Percentiles rank a stretch among this genome's conserved stretches.
These are phyloP conservation scores for Synergus gifuensis DNA, from an alignment of 2,888 invertebrate genomes.

Conservation along the genomic window DNA sequence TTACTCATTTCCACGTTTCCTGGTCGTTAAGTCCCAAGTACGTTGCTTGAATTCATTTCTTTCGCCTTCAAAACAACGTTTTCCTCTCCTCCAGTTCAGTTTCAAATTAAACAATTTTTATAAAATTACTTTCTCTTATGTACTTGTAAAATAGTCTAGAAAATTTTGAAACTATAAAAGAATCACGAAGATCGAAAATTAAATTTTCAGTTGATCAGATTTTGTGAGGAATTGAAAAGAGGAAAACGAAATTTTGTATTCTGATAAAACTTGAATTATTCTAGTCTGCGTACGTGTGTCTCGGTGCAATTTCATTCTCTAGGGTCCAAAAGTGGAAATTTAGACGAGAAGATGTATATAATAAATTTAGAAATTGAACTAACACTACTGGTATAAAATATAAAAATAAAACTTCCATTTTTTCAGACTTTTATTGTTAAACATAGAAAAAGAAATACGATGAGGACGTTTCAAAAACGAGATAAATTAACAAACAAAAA, in stretches of 20 bases:
- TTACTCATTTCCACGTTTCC: slow-evolving; percentile 38
- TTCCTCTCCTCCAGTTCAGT: not conserved
- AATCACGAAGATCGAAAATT: not conserved
- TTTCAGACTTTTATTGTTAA: slow-evolving; percentile 4
- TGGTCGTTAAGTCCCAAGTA: slow-evolving; percentile 36
- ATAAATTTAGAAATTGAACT: not conserved
- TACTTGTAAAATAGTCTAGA: not conserved
- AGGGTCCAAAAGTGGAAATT: not conserved
- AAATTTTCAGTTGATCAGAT: not conserved
- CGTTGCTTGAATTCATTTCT: slow-evolving; percentile 15
- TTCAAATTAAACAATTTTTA: not conserved
- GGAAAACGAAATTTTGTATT: not conserved
- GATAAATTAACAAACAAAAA: slow-evolving; percentile 2
- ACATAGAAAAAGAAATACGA: not conserved
- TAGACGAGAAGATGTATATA: not conserved
- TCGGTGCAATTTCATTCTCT: slow-evolving; percentile 12
- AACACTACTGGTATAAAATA: slow-evolving; percentile 1
- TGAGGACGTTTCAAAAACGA: not conserved
- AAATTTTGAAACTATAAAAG: not conserved
- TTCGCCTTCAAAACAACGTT: slow-evolving; percentile 17
- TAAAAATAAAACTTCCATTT: slow-evolving; percentile 4
- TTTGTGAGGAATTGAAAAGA: not conserved
- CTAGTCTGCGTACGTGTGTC: slow-evolving; percentile 25
- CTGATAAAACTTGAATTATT: slow-evolving; percentile 10
- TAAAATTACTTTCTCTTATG: not conserved